These are phyloP conservation scores for Prenolepis imparis DNA, from an alignment of 2,888 invertebrate genomes.

Conservation along the genomic window DNA sequence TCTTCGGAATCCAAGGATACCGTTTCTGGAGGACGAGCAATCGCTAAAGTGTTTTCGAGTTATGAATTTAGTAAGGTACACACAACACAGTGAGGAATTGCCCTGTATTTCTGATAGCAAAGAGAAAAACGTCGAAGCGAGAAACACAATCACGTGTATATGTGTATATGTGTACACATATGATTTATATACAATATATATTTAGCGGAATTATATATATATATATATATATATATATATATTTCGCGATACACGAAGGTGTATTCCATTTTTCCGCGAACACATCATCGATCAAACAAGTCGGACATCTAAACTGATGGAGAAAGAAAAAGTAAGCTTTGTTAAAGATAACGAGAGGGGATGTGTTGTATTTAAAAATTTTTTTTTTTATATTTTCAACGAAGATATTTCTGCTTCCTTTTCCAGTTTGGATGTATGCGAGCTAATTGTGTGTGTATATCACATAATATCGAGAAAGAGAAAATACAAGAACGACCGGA, in stretches of 20 bases:
- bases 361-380: conserved; percentile 22
- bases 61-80: conserved; percentile 78
- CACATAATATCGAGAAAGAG: conserved; percentile 26
- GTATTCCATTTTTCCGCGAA: conserved; percentile 6
- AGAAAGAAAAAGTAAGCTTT: neutral
- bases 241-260: neutral
- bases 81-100: conserved; percentile 84
- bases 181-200: too few relatives aligned
- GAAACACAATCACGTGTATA: conserved; percentile 18
- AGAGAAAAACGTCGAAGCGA: conserved; percentile 57
- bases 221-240: too few relatives aligned
- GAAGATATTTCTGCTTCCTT: neutral
- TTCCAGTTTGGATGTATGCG: neutral
- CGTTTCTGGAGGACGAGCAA: conserved; percentile 82
- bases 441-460: neutral
- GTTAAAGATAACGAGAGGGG: neutral
- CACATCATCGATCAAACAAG: neutral
- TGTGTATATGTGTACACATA: conserved; percentile 26
- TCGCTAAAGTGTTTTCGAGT: conserved; percentile 80
- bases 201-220: too few relatives aligned
- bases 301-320: neutral
- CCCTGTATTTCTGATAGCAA: conserved; percentile 77
- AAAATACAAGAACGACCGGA: conserved; percentile 65
- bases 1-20: neutral
- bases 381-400: neutral